These are phyloP conservation scores for Lutraria lutraria DNA, from an alignment of 2,888 invertebrate species.

Conservation along the genomic window DNA sequence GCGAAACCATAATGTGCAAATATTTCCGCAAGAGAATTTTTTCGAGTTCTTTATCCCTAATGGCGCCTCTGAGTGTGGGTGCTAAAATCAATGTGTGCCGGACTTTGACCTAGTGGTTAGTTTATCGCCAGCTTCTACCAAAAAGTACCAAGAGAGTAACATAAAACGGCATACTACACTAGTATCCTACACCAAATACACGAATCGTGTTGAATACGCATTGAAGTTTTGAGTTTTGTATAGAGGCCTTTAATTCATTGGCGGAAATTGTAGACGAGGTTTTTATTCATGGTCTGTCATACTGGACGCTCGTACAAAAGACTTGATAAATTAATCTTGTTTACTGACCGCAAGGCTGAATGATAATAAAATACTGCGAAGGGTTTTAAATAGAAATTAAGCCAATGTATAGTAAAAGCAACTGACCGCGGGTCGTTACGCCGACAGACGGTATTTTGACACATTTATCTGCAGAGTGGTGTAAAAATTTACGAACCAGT, in stretches of 20 bases:
- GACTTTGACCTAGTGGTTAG: constrained; percentile 1
- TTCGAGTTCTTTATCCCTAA: neutral
- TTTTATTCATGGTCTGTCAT: constrained; percentile 35
- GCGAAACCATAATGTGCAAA: too few relatives aligned
- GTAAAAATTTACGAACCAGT: neutral
- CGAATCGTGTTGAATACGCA: constrained; percentile 2
- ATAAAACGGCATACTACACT: neutral
- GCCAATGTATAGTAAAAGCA: constrained; percentile 14
- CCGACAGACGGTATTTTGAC: neutral
- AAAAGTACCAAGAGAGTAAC: neutral
- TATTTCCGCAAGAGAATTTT: too few relatives aligned
- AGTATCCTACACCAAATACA: neutral
- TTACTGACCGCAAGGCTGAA: constrained; percentile 18
- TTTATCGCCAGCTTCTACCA: neutral
- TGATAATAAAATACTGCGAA: constrained; percentile 3
- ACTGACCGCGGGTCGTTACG: constrained; percentile 8
- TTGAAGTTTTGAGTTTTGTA: neutral
- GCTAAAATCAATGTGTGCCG: neutral
- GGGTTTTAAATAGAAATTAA: constrained; percentile 13
- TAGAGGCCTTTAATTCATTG: constrained; percentile 2
- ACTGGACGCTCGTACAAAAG: constrained; percentile 22
- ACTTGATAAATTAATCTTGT: constrained; percentile 18
- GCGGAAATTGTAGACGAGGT: constrained; percentile 30
- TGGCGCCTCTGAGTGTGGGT: neutral
- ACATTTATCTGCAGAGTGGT: neutral